Evolutionary conservation across 1,140 invertebrate genomes (phyloP), one percentile per base, ranked within the genome.

Genomic region (Drosophila sulfurigaster): DNA sequence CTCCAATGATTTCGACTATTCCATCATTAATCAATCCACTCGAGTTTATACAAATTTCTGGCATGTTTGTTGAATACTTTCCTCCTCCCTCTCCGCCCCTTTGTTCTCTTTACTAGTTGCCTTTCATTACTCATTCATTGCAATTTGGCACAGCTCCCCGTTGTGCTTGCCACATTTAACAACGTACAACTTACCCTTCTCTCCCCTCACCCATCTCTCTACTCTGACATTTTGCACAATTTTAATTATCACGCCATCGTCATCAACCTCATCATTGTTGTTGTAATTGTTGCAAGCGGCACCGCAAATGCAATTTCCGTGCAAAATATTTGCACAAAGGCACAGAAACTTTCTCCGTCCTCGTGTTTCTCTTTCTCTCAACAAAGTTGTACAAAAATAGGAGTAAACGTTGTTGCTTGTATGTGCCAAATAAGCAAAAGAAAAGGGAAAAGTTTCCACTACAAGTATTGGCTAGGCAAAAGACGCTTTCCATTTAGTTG

Each of bases 211-310:
- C 5, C 32, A n/a, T 41, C 3, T 28, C 30, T 32, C 13, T 51
- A 10, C 16, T 25, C 28, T 48, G 46, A 38, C 35, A 32, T 70
- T 60, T 63, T 5, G 51, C 35, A 49, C 69, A 51, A 62, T 72
- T 72, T 75, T 75, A 75, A 75, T 71, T 75, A 75, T 71, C 67
- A 63, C 51, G 59, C 67, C 67, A 70, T 58, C 58, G 32, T 69
- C 49, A 54, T 62, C 43, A 60, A 60, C 46, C n/a, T 45, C 57
- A 11, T 59, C 41, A 30, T 62, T 68, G 65, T 51, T 75, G 51
- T 60, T 60, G 59, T 65, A 52, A 59, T 71, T 72, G 66, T 52
- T 52, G 66, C 41, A 70, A 64, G 16, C 65, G 45, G 59, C 54
- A 69, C 64, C 28, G 30, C 64, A 60, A 78, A 56, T 78, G 20